These are phyloP conservation scores for Neodiprion fabricii DNA, from an alignment of 1,140 invertebrate species.

Conservation along the genomic window DNA sequence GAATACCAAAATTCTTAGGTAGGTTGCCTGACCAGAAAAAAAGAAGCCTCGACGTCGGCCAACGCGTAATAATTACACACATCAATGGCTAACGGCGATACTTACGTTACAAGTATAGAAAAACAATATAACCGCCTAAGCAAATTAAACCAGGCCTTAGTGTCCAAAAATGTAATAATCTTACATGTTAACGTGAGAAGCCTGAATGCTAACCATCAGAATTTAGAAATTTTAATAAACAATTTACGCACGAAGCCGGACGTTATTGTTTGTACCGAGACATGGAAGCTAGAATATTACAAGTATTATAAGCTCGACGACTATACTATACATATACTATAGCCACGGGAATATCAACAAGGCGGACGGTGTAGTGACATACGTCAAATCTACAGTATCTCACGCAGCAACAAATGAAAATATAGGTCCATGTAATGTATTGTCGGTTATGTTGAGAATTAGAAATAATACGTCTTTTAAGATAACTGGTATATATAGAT, in stretches of 20 bases:
- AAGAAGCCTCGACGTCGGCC: neutral
- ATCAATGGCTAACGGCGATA: neutral
- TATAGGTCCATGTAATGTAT: neutral
- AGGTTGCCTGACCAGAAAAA: neutral
- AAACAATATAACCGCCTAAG: neutral
- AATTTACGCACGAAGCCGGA: neutral
- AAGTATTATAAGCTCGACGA: neutral
- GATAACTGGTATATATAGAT: neutral
- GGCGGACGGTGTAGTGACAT: neutral
- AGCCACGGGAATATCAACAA: neutral
- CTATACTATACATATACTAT: neutral
- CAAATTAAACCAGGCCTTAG: neutral
- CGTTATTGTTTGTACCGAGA: neutral
- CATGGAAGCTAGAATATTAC: neutral
- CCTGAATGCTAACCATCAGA: neutral
- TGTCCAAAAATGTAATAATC: neutral
- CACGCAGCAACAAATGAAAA: neutral
- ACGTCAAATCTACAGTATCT: neutral
- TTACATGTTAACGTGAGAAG: neutral
- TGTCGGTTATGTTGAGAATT: neutral
- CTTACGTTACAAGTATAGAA: neutral
- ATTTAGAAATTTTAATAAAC: neutral
- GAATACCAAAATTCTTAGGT: neutral
- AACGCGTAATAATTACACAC: neutral
- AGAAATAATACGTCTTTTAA: neutral